These are phyloP conservation scores for Aix galericulata DNA, from an alignment of 2,113 vertebrate species.

Conservation along the genomic window DNA sequence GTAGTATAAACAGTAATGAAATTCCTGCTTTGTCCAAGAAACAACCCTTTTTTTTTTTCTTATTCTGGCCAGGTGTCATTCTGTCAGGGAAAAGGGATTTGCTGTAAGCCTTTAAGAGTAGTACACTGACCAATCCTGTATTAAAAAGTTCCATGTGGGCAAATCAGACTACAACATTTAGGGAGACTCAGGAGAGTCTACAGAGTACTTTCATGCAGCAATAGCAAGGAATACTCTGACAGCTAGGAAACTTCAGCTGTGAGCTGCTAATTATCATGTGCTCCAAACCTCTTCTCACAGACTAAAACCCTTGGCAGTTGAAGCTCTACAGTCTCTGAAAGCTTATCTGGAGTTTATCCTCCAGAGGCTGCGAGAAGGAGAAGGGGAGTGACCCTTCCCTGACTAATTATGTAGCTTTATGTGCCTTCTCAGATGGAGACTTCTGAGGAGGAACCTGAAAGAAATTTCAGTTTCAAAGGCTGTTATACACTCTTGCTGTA, in stretches of 20 bases:
- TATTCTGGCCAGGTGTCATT: background rate
- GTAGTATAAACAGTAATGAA: background rate
- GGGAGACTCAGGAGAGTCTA: constrained; percentile 7
- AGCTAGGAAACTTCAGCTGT: constrained; percentile 28
- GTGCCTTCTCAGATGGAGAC: background rate
- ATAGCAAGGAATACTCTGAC: constrained; percentile 32
- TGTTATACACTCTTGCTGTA: background rate
- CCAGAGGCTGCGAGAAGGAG: background rate
- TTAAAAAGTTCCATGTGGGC: constrained; percentile 14
- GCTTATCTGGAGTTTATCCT: constrained; percentile 22
- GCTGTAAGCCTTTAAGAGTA: constrained; percentile 28
- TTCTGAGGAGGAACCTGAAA: background rate
- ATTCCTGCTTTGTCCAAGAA: background rate
- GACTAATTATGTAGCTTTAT: constrained; percentile 21
- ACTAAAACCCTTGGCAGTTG: constrained; percentile 7
- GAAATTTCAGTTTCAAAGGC: background rate
- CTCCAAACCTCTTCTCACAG: background rate
- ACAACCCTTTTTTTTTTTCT: background rate
- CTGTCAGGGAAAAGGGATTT: constrained; percentile 40
- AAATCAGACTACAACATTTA: constrained; percentile 12
- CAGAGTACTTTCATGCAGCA: constrained; percentile 2
- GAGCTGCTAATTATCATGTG: constrained; percentile 33
- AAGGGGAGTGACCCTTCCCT: background rate
- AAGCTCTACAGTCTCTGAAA: background rate
- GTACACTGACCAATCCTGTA: background rate